Evolutionary conservation across 2,888 invertebrate species (phyloP).

Genomic region (Autographa pulchrina): DNA sequence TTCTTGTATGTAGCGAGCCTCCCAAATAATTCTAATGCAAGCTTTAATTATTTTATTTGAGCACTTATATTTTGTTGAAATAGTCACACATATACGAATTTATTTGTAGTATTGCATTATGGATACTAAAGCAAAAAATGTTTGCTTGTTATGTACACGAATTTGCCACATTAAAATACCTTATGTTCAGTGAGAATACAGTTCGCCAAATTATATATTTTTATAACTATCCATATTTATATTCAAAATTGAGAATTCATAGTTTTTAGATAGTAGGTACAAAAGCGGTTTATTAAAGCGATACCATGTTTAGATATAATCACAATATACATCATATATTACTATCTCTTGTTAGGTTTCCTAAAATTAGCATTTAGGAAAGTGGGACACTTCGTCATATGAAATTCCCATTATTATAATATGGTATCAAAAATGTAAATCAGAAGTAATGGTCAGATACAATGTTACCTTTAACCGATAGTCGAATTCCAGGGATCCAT

Average conservation of each 20-base stretch:
- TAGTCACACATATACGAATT: conserved; percentile 31
- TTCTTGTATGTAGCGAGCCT: conserved; percentile 77
- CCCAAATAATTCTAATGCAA: conserved; percentile 50
- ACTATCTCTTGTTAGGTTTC: conserved; percentile 67
- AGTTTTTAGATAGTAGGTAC: conserved; percentile 74
- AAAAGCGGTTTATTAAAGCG: conserved; percentile 74
- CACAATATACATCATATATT: conserved; percentile 64
- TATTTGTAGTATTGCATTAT: conserved; percentile 38
- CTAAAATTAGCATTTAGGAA: conserved; percentile 64
- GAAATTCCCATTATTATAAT: conserved; percentile 72
- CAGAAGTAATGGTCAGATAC: conserved; percentile 79
- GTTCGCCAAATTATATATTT: conserved; percentile 83
- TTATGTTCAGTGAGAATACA: conserved; percentile 80
- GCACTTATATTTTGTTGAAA: conserved; percentile 41
- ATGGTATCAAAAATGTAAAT: conserved; percentile 74
- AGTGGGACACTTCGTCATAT: conserved; percentile 67
- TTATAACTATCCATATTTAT: conserved; percentile 85
- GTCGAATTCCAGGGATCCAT: conserved; percentile 67
- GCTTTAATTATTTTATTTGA: conserved; percentile 44
- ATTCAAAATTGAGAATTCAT: conserved; percentile 84
- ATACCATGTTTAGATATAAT: conserved; percentile 76
- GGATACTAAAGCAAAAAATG: conserved; percentile 34
- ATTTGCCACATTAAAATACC: conserved; percentile 79
- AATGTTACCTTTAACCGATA: conserved; percentile 61
- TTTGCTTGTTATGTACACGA: conserved; percentile 71